These are phyloP conservation scores for Acholoe squamosa DNA, from an alignment of 2,888 invertebrate genomes.

Conservation along the genomic window DNA sequence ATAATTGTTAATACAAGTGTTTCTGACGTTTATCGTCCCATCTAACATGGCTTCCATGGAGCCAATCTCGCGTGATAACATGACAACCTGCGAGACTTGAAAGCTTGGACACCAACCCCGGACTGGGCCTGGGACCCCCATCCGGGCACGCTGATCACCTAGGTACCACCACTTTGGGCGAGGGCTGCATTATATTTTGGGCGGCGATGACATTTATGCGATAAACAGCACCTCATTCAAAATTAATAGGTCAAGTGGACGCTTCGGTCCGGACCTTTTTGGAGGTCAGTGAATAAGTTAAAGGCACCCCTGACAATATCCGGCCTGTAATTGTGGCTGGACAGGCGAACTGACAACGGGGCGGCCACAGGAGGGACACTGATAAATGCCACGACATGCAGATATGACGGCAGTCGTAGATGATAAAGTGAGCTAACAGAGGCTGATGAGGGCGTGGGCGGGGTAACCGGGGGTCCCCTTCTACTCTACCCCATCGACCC, in stretches of 20 bases:
- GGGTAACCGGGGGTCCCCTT: not conserved
- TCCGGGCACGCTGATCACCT: not conserved
- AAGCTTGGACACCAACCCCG: not conserved
- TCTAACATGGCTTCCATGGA: not conserved
- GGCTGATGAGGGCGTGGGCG: not conserved
- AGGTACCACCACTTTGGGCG: not conserved
- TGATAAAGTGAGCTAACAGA: not conserved
- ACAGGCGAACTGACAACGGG: slow-evolving; percentile 22
- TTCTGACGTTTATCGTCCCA: slow-evolving; percentile 27
- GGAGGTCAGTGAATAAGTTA: not conserved
- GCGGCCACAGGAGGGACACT: not conserved
- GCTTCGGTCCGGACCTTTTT: not conserved
- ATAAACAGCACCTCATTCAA: not conserved
- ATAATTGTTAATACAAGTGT: slow-evolving; percentile 24
- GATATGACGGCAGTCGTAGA: not conserved
- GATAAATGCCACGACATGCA: not conserved
- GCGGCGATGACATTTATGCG: slow-evolving; percentile 26
- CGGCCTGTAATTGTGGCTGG: not conserved
- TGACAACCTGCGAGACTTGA: slow-evolving; percentile 24
- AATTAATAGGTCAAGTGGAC: slow-evolving; percentile 47
- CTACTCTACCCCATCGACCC: too few relatives aligned
- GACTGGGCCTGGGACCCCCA: not conserved
- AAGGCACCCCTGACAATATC: slow-evolving; percentile 14
- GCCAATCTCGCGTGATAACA: slow-evolving; percentile 43
- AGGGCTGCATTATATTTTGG: not conserved